phyloP scores from a whole-genome alignment of 2,888 invertebrate genomes.

The Phasia obesa region DNA sequence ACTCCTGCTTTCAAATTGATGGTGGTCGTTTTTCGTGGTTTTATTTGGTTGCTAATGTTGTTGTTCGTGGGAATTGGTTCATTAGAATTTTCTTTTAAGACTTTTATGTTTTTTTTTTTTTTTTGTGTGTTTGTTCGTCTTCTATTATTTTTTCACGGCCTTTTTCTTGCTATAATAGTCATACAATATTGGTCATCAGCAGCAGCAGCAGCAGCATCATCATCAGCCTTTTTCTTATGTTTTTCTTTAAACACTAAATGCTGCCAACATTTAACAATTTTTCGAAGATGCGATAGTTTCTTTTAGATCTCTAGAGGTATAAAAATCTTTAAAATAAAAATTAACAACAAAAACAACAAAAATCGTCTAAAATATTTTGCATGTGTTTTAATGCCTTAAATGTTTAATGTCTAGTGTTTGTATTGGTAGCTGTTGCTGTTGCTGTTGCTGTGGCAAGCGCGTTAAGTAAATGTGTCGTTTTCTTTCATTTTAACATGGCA shows the following conservation, averaged over 20 bases:
- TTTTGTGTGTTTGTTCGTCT: too few relatives aligned
- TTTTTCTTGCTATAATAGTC: slow-evolving; percentile 36
- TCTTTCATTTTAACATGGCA: slow-evolving; percentile 68
- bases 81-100: slow-evolving; percentile 78
- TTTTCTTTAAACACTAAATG: slow-evolving; percentile 35
- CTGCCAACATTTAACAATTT: slow-evolving; percentile 56
- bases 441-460: slow-evolving; percentile 61
- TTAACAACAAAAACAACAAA: neutral
- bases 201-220: too few relatives aligned
- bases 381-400: slow-evolving; percentile 57
- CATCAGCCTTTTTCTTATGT: neutral
- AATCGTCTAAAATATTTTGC: slow-evolving; percentile 58
- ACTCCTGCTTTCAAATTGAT: slow-evolving; percentile 74
- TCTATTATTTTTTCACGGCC: slow-evolving; percentile 16
- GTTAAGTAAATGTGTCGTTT: slow-evolving; percentile 72
- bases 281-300: slow-evolving; percentile 36
- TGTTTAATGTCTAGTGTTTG: slow-evolving; percentile 28
- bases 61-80: slow-evolving; percentile 82
- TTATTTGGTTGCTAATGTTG: slow-evolving; percentile 54
- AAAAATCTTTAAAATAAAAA: slow-evolving; percentile 11
- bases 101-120: too few relatives aligned
- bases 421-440: slow-evolving; percentile 37
- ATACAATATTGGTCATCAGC: slow-evolving; percentile 56
- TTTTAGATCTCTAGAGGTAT: slow-evolving; percentile 48
- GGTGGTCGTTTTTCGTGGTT: slow-evolving; percentile 72